Conservation (phyloP, 2,113 vertebrate species). For the Syngnathoides biaculeatus region DNA sequence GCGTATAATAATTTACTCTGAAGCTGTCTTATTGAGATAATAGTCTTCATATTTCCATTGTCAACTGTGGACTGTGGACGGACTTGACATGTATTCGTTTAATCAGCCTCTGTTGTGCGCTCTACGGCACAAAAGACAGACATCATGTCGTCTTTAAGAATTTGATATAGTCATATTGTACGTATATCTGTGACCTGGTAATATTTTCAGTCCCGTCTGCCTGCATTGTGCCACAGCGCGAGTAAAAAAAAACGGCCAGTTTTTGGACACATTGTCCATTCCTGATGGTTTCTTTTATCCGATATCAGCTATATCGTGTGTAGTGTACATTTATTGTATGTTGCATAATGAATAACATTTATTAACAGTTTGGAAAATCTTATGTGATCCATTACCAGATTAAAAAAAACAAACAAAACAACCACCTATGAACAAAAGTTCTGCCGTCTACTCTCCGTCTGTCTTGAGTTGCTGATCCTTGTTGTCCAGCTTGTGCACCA, state of each 20-base stretch:
- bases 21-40: not conserved
- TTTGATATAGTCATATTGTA: no score
- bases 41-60: not conserved
- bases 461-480: conserved; percentile 47
- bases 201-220: not conserved
- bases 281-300: no score
- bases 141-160: no score
- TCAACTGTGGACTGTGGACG: conserved; percentile 14
- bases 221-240: not conserved
- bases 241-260: no score
- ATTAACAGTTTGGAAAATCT: conserved; percentile 1
- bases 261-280: no score
- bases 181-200: no score
- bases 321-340: not conserved
- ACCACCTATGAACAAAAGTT: not conserved
- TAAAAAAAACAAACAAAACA: no score
- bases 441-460: conserved; percentile 6
- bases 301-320: not conserved
- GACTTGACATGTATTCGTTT: conserved; percentile 15
- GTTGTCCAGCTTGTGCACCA: conserved; percentile 84
- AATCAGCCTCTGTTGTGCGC: not conserved
- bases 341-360: not conserved
- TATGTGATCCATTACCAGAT: not conserved
- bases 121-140: no score
- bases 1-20: conserved; percentile 6